Evolutionary conservation across 30 jellyfish, hydroid and myxozoan genomes (phyloP), one percentile per base, ranked within the genome.

Genomic region (Mastigias papua): DNA sequence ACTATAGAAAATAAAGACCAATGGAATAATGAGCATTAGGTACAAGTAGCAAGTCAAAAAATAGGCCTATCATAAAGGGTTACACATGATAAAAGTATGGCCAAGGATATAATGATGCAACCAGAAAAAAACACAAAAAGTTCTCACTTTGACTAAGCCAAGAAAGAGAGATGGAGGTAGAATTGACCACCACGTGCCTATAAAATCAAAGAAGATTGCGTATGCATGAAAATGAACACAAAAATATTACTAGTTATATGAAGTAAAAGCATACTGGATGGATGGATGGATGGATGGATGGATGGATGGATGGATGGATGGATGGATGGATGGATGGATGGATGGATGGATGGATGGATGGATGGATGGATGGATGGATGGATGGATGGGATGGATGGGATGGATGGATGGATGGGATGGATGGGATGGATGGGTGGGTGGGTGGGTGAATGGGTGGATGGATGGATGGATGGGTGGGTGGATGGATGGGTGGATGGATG

Each of bases 141-240:
- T 19, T 21, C 83, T 20, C 42, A 81, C 91, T 68, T 23, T 23
- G 65, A 81, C 83, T 7, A 87, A 26, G 19, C 78, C 33, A 48
- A 57, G 74, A 34, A 87, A 76, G 26, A 87, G 68, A 6, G 92
- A 23, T 9, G 91, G 88, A 6, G 96, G 96, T 48, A 87, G 86
- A 27, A 27, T 23, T 5, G 86, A 19, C 96, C 96, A 87, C 96
- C 96, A 87, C 2, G 46, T 32, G 9, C 71, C 96, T 87, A 5
- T n/a, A 73, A 75, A 65, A 65, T 60, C 4, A 9, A 17, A 2
- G 34, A 15, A 2, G 22, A 65, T 26, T 65, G 19, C 19, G 7
- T 65, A 42, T 2, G 6, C 8, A 6, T 15, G 21, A 2, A 65
- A 20, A 65, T 65, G 67, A 51, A 10, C 17, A 51, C 16, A 17